Percentiles rank a stretch among this genome's conserved stretches.
phyloP scores from a whole-genome alignment of 2,888 invertebrate genomes.

The Gastrophysa polygoni region DNA sequence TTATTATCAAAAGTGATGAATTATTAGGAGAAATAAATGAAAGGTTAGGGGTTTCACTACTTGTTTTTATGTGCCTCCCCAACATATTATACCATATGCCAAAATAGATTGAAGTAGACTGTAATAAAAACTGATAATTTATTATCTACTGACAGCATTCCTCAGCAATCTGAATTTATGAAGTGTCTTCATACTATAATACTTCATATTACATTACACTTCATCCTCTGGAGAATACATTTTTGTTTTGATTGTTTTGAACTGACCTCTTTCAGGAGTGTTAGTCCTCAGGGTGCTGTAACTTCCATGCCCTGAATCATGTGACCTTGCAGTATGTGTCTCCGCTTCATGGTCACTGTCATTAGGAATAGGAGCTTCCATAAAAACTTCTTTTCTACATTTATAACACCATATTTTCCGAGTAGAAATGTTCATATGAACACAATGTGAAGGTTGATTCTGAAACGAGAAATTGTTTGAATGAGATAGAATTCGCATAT shows the following conservation, averaged over 20 bases:
- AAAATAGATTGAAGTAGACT: too few relatives aligned
- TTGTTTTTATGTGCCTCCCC: too few relatives aligned
- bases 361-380: constrained; percentile 43
- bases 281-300: constrained; percentile 49
- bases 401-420: constrained; percentile 88
- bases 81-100: too few relatives aligned
- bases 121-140: too few relatives aligned
- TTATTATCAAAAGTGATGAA: too few relatives aligned
- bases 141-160: too few relatives aligned
- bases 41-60: too few relatives aligned
- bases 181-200: too few relatives aligned
- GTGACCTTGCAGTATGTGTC: constrained; percentile 39
- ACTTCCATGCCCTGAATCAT: constrained; percentile 52
- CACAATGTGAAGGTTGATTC: constrained; percentile 72
- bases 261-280: constrained; percentile 41
- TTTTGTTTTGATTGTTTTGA: background rate
- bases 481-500: constrained; percentile 1
- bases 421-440: constrained; percentile 85
- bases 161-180: too few relatives aligned
- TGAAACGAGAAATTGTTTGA: constrained; percentile 49
- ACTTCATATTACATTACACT: too few relatives aligned
- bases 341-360: constrained; percentile 51
- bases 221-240: too few relatives aligned
- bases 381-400: constrained; percentile 83
- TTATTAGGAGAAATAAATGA: too few relatives aligned